phyloP scores from a whole-genome alignment of 2,797 vertebrate species.

The Mormyrus proboscirostris region DNA sequence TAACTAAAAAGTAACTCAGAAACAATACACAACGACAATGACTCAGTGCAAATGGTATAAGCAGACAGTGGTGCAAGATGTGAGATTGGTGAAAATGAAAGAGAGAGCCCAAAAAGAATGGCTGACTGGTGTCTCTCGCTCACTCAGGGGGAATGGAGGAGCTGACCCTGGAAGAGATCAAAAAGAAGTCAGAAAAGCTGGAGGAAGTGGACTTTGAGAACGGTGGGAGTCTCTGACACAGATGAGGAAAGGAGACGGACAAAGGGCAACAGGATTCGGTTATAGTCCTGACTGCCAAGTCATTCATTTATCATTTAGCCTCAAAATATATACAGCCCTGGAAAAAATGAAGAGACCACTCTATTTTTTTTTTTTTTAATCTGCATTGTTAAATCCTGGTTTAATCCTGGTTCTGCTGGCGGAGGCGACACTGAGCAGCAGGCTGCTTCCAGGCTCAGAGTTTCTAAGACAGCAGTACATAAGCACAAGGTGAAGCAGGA shows the following conservation, averaged over 20 bases:
- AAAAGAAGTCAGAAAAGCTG: conserved; percentile 65
- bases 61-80: neutral
- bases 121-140: neutral
- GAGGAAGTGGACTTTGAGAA: conserved; percentile 80
- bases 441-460: neutral
- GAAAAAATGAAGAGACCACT: neutral
- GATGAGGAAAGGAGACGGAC: neutral
- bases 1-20: neutral
- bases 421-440: neutral
- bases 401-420: neutral
- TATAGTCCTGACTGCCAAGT: neutral
- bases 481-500: neutral
- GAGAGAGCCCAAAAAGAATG: neutral
- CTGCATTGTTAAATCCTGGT: neutral
- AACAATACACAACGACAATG: neutral
- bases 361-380: neutral
- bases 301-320: neutral
- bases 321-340: neutral
- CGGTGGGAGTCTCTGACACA: conserved; percentile 49
- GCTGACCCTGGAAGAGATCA: conserved; percentile 77
- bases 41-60: neutral
- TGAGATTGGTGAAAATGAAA: neutral
- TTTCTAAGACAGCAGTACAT: neutral
- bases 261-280: neutral
- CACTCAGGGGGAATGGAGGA: conserved; percentile 81